Evolutionary conservation across 2,888 invertebrate genomes (phyloP).

Genomic region (Electrophaes corylata): DNA sequence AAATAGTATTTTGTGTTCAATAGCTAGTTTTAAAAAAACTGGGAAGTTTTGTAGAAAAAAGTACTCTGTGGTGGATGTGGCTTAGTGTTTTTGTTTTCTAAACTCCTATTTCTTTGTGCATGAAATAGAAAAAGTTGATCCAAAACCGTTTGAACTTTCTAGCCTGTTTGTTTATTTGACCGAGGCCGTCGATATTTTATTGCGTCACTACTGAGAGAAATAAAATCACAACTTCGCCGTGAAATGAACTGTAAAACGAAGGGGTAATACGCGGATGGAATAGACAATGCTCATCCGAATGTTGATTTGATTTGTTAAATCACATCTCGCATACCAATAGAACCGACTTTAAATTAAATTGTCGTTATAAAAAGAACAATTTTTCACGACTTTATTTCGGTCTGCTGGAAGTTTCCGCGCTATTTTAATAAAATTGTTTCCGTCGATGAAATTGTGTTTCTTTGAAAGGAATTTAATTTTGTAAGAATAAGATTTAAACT

Average conservation of each 20-base stretch:
- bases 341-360: slow-evolving; percentile 57
- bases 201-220: slow-evolving; percentile 60
- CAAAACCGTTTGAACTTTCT: background rate
- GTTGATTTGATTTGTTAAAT: slow-evolving; percentile 75
- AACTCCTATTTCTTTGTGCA: no score
- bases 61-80: no score
- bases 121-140: no score
- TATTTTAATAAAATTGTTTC: slow-evolving; percentile 35
- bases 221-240: slow-evolving; percentile 70
- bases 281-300: slow-evolving; percentile 60
- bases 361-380: slow-evolving; percentile 44
- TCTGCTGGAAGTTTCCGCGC: slow-evolving; percentile 23
- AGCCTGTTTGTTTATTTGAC: background rate
- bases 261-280: slow-evolving; percentile 70
- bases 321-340: slow-evolving; percentile 67
- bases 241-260: slow-evolving; percentile 74
- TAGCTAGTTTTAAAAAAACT: no score
- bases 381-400: slow-evolving; percentile 34
- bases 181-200: slow-evolving; percentile 61
- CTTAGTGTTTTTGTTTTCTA: no score
- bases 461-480: slow-evolving; percentile 22
- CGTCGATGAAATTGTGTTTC: slow-evolving; percentile 22
- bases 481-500: slow-evolving; percentile 4
- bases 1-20: no score
- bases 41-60: no score